Evolutionary conservation across 2,113 vertebrate genomes (phyloP).

Genomic region (Gymnorhina tibicen): DNA sequence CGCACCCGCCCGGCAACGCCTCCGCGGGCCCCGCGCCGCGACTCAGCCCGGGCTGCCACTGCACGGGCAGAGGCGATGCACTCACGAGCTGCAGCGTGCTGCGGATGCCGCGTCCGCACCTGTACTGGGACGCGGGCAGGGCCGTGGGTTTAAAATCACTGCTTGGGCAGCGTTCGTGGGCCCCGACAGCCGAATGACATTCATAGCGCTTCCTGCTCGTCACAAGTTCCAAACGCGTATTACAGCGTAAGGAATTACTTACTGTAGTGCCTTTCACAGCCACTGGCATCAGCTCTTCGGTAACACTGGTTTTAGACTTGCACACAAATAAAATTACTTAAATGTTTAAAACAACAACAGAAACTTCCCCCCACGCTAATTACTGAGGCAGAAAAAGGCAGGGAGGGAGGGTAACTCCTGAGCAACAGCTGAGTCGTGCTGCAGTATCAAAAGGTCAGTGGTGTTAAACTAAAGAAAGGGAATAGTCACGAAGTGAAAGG

Average conservation of each 20-base stretch:
- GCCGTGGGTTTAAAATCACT: rapidly evolving
- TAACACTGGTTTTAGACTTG: not conserved
- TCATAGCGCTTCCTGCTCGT: not conserved
- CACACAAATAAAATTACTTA: not conserved
- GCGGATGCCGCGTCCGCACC: rapidly evolving
- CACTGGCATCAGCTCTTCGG: not conserved
- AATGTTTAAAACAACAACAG: not conserved
- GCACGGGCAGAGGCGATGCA: rapidly evolving
- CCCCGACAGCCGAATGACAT: rapidly evolving
- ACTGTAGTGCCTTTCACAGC: not conserved
- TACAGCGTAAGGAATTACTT: not conserved
- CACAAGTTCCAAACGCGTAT: not conserved
- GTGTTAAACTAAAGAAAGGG: too few relatives aligned
- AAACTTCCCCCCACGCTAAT: not conserved
- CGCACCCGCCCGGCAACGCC: too few relatives aligned
- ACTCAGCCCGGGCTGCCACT: not conserved
- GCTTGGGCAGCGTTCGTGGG: not conserved
- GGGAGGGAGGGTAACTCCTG: not conserved
- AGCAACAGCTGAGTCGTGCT: not conserved
- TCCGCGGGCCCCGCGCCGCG: too few relatives aligned
- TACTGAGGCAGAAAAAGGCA: not conserved
- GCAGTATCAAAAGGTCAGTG: not conserved
- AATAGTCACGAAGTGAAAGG: not conserved
- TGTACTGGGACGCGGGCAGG: not conserved
- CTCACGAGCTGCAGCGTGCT: rapidly evolving